Evolutionary conservation across 2,888 invertebrate genomes (phyloP).

Genomic region (Spicauda simplicius): DNA sequence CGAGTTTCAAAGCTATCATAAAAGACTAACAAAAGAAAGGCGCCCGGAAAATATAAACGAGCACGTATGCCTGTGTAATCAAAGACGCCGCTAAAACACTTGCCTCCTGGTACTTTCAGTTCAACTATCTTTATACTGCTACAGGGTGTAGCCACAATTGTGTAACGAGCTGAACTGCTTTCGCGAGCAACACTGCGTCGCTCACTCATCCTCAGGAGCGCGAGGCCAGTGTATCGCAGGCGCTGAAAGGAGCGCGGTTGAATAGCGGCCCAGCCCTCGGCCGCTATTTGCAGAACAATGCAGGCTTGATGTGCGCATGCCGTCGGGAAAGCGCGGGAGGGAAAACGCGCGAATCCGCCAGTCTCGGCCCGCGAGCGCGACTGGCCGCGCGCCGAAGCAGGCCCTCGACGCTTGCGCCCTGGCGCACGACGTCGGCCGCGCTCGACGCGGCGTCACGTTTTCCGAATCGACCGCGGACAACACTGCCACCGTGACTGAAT

Average conservation of each 20-base stretch:
- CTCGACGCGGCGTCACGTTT: slow-evolving; percentile 80
- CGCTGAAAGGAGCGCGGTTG: slow-evolving; percentile 59
- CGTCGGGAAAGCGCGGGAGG: slow-evolving; percentile 63
- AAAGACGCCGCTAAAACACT: slow-evolving; percentile 33
- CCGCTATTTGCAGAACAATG: slow-evolving; percentile 82
- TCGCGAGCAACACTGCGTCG: slow-evolving; percentile 52
- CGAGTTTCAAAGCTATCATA: slow-evolving; percentile 1
- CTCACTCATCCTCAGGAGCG: slow-evolving; percentile 52
- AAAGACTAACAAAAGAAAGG: slow-evolving; percentile 11
- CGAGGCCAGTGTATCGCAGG: slow-evolving; percentile 58
- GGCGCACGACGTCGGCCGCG: slow-evolving; percentile 79
- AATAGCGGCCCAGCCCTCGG: slow-evolving; percentile 71
- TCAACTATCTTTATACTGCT: slow-evolving; percentile 22
- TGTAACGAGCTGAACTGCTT: slow-evolving; percentile 56
- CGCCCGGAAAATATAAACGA: slow-evolving; percentile 4
- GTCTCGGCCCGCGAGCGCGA: slow-evolving; percentile 78
- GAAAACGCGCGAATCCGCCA: slow-evolving; percentile 78
- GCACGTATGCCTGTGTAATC: slow-evolving; percentile 20
- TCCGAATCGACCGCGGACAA: slow-evolving; percentile 79
- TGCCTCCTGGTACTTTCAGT: slow-evolving; percentile 29
- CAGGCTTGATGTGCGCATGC: slow-evolving; percentile 83
- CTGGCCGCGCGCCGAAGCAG: slow-evolving; percentile 77
- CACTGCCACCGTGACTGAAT: slow-evolving; percentile 75
- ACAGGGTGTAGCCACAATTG: slow-evolving; percentile 46
- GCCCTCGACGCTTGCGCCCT: slow-evolving; percentile 74